Evolutionary conservation across 2,113 vertebrate species (phyloP).

Genomic region (Hydrochoerus hydrochaeris): DNA sequence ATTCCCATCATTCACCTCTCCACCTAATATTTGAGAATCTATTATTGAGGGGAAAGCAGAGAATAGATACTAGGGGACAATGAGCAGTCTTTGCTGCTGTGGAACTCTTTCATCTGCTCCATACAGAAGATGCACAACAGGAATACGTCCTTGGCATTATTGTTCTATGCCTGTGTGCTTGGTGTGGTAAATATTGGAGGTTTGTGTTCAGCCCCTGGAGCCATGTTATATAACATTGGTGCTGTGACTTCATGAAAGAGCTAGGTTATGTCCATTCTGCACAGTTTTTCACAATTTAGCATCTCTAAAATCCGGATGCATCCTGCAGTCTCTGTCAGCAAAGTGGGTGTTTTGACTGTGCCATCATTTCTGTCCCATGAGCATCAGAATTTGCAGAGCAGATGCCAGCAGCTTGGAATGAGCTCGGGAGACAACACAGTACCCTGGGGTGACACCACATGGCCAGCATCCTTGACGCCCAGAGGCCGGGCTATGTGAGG

Average conservation of each 20-base stretch:
- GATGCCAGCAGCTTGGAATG: background rate
- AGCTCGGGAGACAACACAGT: background rate
- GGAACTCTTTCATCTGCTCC: background rate
- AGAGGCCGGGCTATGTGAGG: rapidly evolving
- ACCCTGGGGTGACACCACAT: background rate
- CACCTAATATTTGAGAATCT: background rate
- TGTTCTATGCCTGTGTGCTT: background rate
- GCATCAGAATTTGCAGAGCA: background rate
- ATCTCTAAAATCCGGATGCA: background rate
- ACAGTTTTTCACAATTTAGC: background rate
- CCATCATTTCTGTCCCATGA: rapidly evolving
- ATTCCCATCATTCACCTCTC: background rate
- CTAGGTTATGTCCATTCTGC: background rate
- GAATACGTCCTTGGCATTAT: background rate
- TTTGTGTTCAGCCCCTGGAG: background rate
- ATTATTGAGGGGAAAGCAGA: background rate
- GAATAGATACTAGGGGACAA: background rate
- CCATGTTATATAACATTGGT: rapidly evolving
- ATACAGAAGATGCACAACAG: background rate
- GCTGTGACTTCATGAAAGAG: background rate
- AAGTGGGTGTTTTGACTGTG: background rate
- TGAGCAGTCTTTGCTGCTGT: background rate
- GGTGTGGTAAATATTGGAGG: background rate
- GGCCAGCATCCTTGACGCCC: rapidly evolving
- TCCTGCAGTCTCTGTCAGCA: background rate